Base-by-base conservation (phyloP, 1,140 invertebrate genomes). In the Teleopsis dalmanni region DNA sequence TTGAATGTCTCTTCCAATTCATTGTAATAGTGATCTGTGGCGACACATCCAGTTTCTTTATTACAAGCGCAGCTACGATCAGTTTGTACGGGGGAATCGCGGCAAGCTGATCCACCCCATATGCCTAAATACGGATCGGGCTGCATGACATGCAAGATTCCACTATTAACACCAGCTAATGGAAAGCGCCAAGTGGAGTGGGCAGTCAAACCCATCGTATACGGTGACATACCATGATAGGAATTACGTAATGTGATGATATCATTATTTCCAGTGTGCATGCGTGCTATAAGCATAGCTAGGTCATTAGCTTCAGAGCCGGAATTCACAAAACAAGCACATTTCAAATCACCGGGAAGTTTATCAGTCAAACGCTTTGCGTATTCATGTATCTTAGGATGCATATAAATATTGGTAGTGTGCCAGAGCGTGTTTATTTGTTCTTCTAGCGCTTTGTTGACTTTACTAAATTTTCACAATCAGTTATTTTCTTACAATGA, bases 221-320 rank as follows among this genome's bases (percentile, higher is more conserved):
- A 81, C 10, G 84, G 85, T 38, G 86, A 91, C 71, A 86, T 85
- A 10, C 95, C 95, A 68, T 98, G 92, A 66, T 95, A 98, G 33
- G 78, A 77, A 72, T 92, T 93, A 58, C 86, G 82, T 9, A 98
- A 73, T 0, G 91, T 88, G 16, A 98, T 72, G 5, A 95, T 78
- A 57, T 97, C 91, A 59, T 82, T 84, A 51, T 87, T 81, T 4
- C 83, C 81, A 0, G 94, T 96, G 62, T 92, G 81, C 0, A 89
- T 60, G 55, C 91, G 77, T 0, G 94, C 87, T 72, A 99, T 78
- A 11, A 93, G 61, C 49, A 94, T 77, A 0, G 95, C 95, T 31
- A 98, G 72, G 68, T 98, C 95, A 70, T 97, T 98, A 0, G 95
- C 95, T 75, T 98, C 95, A 7, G 91, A 94, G 0, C 95, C 95